Percentiles rank a stretch among this genome's conserved stretches.
phyloP scores from a whole-genome alignment of 2,113 vertebrate species.

The Mustela lutreola region DNA sequence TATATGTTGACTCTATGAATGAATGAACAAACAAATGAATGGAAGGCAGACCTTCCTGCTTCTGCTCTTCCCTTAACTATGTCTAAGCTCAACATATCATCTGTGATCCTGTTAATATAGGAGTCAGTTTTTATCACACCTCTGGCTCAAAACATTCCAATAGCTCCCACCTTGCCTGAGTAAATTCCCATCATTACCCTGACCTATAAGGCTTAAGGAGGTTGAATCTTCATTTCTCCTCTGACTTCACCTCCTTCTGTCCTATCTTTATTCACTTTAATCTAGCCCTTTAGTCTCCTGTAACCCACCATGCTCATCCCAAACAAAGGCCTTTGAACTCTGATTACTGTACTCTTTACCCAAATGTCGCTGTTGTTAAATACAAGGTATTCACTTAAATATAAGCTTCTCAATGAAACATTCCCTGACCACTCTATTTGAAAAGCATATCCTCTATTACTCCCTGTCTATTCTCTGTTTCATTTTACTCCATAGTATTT shows the following conservation, averaged over 20 bases:
- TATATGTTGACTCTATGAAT: not conserved
- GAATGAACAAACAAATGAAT: not conserved
- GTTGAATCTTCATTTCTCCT: not conserved
- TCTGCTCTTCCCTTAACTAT: not conserved
- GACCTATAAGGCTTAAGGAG: not conserved
- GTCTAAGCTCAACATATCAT: not conserved
- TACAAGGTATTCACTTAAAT: not conserved
- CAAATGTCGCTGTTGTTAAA: not conserved
- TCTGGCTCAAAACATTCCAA: not conserved
- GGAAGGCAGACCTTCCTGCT: not conserved
- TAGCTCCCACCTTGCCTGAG: not conserved
- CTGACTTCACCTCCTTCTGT: not conserved
- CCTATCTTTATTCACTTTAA: not conserved
- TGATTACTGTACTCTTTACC: fast-evolving
- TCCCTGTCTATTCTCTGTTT: not conserved
- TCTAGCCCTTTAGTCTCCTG: not conserved
- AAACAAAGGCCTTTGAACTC: not conserved
- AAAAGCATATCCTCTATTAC: not conserved
- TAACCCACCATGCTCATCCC: fast-evolving
- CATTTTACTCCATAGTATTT: not conserved
- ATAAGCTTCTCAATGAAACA: not conserved
- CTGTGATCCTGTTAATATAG: not conserved
- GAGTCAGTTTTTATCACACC: not conserved
- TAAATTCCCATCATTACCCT: not conserved
- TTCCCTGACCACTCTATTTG: not conserved